Base-by-base conservation (phyloP, 2,113 vertebrate genomes). In the Saguinus imperator region DNA sequence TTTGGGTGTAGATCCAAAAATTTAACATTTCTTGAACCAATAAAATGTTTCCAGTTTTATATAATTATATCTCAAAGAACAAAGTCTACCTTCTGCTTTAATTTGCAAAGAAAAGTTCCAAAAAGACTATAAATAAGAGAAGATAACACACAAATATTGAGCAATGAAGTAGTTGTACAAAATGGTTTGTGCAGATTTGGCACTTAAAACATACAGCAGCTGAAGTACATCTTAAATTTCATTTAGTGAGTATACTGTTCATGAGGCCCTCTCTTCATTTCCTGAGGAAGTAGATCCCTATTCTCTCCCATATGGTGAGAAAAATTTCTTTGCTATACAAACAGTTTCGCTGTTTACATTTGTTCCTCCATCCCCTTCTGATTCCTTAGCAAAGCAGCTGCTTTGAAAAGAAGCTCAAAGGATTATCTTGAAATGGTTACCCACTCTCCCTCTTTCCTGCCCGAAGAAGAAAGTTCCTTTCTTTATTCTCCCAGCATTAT, bases 151-250 rank as follows among this genome's bases (percentile, higher is more conserved):
- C 7, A 79, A 82, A 77, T 79, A 29, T n/a, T 21, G 25, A 87
- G 40, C 58, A 43, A 1, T 75, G 75, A 96, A 68, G 27, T 72
- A 68, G 35, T 40, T 70, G 10, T 86, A 58, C 43, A 84, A 52
- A 73, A 52, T 89, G 27, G 8, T 79, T 27, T 83, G 40, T 72
- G 87, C 29, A 16, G 72, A 73, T 72, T 48, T 91, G 97, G 77
- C 90, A 7, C 40, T 50, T 5, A 1, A 72, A n/a, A 25, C 35
- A 1, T 61, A 43, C 43, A 91, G 93, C 72, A 85, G 96, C 96
- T 98, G 98, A 98, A 97, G 85, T 13, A 86, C 43, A 48, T 96
- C 96, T 95, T 80, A 32, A 95, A 84, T 91, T 98, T 97, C 97
- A 95, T 83, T 97, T 96, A 96, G 95, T 68, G 96, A 25, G 87